Percentiles rank a stretch among this genome's conserved stretches.
Conservation (phyloP, 2,113 vertebrate species). For the Periophthalmus modestus region DNA sequence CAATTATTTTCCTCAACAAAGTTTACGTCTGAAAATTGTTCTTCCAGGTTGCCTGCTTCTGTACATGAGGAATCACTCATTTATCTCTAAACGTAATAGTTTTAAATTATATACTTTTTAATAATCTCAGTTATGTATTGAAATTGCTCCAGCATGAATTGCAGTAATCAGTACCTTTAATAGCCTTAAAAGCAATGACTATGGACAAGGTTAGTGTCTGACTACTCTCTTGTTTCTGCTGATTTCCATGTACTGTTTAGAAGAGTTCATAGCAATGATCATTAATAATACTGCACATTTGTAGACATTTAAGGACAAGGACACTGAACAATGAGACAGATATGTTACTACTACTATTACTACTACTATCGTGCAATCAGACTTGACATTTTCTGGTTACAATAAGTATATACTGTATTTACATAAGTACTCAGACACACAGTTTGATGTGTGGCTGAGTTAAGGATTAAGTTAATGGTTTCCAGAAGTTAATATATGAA, state of each 20-base stretch:
- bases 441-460: slow-evolving; percentile 45
- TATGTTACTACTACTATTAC: slow-evolving; percentile 49
- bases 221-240: slow-evolving; percentile 44
- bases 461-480: slow-evolving; percentile 49
- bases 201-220: slow-evolving; percentile 49
- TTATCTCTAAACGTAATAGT: slow-evolving; percentile 38
- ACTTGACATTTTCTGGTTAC: slow-evolving; percentile 56
- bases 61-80: slow-evolving; percentile 35
- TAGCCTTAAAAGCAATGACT: slow-evolving; percentile 65
- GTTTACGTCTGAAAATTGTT: slow-evolving; percentile 47
- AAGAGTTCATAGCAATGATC: slow-evolving; percentile 54
- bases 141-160: slow-evolving; percentile 58
- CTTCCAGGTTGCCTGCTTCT: slow-evolving; percentile 72
- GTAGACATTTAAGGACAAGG: slow-evolving; percentile 38
- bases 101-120: slow-evolving; percentile 32
- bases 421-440: slow-evolving; percentile 37
- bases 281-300: slow-evolving; percentile 59
- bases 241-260: slow-evolving; percentile 44
- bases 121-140: slow-evolving; percentile 44
- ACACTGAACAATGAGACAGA: slow-evolving; percentile 49
- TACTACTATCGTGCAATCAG: slow-evolving; percentile 39
- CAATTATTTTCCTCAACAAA: slow-evolving; percentile 2
- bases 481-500: slow-evolving; percentile 72
- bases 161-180: slow-evolving; percentile 57
- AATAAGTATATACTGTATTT: slow-evolving; percentile 53